A percentile compares a stretch with the other conserved stretches of the same genome.
Evolutionary conservation across 2,888 invertebrate genomes (phyloP).

Genomic region (Eueremaeus valkanovi): DNA sequence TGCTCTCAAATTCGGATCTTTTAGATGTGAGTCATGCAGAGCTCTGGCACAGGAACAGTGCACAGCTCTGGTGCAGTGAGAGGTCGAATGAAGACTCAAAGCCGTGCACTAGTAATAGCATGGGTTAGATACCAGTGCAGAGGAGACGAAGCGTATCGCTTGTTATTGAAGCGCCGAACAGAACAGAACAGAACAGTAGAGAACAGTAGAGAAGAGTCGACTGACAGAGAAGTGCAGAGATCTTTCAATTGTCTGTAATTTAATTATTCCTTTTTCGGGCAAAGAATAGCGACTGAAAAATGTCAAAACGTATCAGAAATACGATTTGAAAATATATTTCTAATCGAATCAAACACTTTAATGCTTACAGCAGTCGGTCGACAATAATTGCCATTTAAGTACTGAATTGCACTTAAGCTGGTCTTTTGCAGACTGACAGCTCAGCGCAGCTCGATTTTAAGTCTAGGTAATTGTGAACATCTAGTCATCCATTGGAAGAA

Average conservation of each 20-base stretch:
- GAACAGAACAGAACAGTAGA: neutral
- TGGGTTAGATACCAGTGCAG: constrained; percentile 2
- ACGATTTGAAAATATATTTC: neutral
- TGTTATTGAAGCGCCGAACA: constrained; percentile 24
- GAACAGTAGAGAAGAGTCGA: too few species aligned
- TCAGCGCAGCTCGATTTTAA: neutral
- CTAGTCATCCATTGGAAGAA: neutral
- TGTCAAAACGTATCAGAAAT: constrained; percentile 18
- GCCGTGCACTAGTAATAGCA: constrained; percentile 12
- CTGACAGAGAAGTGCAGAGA: too few species aligned
- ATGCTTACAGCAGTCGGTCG: neutral
- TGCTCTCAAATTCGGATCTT: constrained; percentile 1
- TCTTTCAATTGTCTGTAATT: too few species aligned
- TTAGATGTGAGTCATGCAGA: constrained; percentile 25
- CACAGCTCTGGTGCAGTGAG: too few species aligned
- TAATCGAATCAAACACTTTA: constrained; percentile 29
- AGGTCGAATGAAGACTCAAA: neutral
- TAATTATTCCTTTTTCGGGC: constrained; percentile 5
- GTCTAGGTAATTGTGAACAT: constrained; percentile 13
- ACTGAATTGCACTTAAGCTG: neutral
- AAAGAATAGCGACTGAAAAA: constrained; percentile 17
- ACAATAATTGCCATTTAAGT: constrained; percentile 24
- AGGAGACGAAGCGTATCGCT: constrained; percentile 10
- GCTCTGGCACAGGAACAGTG: neutral
- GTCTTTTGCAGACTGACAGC: too few species aligned